phyloP scores from a whole-genome alignment of 2,797 vertebrate genomes.

The Arrhamphus sclerolepis region DNA sequence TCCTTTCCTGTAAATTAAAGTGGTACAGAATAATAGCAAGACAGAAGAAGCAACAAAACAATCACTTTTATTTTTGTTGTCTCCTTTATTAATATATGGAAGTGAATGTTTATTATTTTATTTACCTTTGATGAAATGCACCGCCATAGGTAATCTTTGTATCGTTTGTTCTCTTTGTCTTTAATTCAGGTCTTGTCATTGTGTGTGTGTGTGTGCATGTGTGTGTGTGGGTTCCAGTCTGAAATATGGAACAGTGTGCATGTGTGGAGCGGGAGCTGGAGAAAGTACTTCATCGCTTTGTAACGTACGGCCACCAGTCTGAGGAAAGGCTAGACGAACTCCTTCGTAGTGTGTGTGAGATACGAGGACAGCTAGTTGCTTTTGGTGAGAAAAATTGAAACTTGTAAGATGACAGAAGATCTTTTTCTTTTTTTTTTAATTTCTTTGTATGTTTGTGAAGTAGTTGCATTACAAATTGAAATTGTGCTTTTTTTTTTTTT shows the following conservation, averaged over 20 bases:
- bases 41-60: too few relatives aligned
- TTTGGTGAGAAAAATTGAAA: slow-evolving; percentile 76
- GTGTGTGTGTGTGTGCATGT: slow-evolving; percentile 54
- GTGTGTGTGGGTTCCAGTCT: slow-evolving; percentile 61
- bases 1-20: too few relatives aligned
- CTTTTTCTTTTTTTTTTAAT: too few relatives aligned
- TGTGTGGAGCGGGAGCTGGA: slow-evolving; percentile 92
- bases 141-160: too few relatives aligned
- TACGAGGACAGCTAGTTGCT: slow-evolving; percentile 85
- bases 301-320: slow-evolving; percentile 89
- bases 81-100: too few relatives aligned
- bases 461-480: neutral
- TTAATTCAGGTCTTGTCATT: slow-evolving; percentile 42
- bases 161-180: neutral
- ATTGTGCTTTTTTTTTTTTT: neutral
- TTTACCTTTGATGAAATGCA: too few relatives aligned
- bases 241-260: slow-evolving; percentile 89
- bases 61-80: too few relatives aligned
- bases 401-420: neutral
- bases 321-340: slow-evolving; percentile 90
- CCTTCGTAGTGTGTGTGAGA: slow-evolving; percentile 86
- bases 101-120: too few relatives aligned
- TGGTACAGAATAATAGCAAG: too few relatives aligned
- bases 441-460: too few relatives aligned
- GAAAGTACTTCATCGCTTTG: slow-evolving; percentile 91